Evolutionary conservation across 2,888 invertebrate species (phyloP), one percentile per base, ranked within the genome.

Genomic region (Brachypalpus laphriformis): DNA sequence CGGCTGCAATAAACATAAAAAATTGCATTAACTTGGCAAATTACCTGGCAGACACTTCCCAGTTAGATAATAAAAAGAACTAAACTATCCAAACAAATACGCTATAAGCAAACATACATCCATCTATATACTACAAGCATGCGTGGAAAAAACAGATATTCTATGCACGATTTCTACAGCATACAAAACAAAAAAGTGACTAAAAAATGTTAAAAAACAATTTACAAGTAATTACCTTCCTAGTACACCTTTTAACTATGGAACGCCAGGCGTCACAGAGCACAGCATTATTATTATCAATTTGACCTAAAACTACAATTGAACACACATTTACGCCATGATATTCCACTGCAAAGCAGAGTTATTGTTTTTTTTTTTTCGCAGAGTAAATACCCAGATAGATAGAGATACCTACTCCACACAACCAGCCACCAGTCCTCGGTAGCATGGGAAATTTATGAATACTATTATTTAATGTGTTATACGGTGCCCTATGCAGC

Each of bases 221-320:
- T 75, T 56, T 49, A 37, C 56, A 82, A 76, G 71, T 65, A 82
- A 82, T 82, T 82, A 71, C 70, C 80, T 74, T 65, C 40, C 8
- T 28, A 14, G 74, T 11, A 16, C 45, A 54, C 45, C 61, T 51
- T 42, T 16, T 40, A 51, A 51, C 49, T 40, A 54, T 54, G 20
- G 9, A 31, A 75, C 28, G 42, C 63, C 56, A 56, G 71, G 71
- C 61, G 54, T 66, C 11, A 28, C 28, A 37, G 7, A 45, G 45
- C 34, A n/a, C 7, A 49, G 16, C 40, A 61, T 59, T 56, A 51
- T 77, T 45, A 54, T 85, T 85, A 85, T 85, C 83, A 81, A 70
- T 75, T 54, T 85, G 83, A 85, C 83, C 83, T 81, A 85, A 83
- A 83, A 83, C 42, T 63, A 18, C 74, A 83, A 74, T 82, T 76